Evolutionary conservation across 2,797 vertebrate genomes (phyloP).

Genomic region (Coluber constrictor): DNA sequence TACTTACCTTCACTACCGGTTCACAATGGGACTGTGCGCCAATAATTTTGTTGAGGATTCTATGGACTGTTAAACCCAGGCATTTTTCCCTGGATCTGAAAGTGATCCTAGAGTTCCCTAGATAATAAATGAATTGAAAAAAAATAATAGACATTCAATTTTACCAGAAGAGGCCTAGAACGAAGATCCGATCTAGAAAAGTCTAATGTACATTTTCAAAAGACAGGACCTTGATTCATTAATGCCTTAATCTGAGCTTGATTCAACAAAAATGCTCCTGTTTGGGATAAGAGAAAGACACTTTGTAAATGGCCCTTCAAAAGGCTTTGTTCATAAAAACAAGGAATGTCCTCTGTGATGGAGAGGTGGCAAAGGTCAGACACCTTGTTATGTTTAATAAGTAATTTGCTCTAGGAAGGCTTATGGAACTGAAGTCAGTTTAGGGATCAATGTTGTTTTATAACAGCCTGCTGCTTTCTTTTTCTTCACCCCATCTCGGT

Average conservation of each 20-base stretch:
- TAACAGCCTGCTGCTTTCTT: not conserved
- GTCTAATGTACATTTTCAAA: not conserved
- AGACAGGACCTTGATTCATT: not conserved
- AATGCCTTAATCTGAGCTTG: not conserved
- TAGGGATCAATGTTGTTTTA: not conserved
- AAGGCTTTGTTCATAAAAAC: not conserved
- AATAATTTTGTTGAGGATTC: not conserved
- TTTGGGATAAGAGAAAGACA: not conserved
- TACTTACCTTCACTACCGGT: too few species aligned
- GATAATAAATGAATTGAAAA: not conserved
- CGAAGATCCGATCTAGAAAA: not conserved
- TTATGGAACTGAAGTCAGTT: not conserved
- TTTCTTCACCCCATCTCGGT: not conserved
- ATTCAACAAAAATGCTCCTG: not conserved
- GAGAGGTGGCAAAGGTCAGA: not conserved
- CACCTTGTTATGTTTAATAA: not conserved
- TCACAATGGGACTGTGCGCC: too few species aligned
- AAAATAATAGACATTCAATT: not conserved
- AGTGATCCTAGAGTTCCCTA: not conserved
- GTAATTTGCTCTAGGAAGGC: not conserved
- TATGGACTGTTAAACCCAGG: not conserved
- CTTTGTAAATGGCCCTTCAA: not conserved
- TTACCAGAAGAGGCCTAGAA: not conserved
- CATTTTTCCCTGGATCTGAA: not conserved
- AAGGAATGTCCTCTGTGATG: not conserved